phyloP scores from a whole-genome alignment of 1,140 invertebrate genomes.

The Epicauta chinensis region DNA sequence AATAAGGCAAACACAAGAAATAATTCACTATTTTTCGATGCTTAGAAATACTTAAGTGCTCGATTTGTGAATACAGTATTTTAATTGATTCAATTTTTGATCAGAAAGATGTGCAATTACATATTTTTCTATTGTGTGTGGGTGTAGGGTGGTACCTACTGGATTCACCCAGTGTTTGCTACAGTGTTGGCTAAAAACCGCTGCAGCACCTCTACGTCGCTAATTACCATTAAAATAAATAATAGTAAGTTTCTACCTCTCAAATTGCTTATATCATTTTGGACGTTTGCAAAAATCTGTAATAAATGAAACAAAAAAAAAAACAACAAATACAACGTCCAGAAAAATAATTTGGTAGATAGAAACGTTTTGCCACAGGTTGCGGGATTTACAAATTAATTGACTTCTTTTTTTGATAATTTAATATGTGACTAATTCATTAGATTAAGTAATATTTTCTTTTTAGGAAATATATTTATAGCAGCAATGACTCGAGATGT shows the following conservation, averaged over 20 bases:
- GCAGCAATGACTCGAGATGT: no score
- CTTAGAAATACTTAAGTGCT: no score
- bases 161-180: slow-evolving; percentile 42
- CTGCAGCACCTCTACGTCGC: slow-evolving; percentile 40
- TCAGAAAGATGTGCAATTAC: slow-evolving; percentile 20
- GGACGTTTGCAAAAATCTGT: no score
- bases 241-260: slow-evolving; percentile 20
- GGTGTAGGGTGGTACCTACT: slow-evolving; percentile 36
- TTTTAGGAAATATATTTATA: slow-evolving; percentile 1
- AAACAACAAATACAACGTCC: background rate
- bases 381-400: slow-evolving; percentile 35
- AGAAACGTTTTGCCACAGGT: slow-evolving; percentile 31
- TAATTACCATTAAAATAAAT: slow-evolving; percentile 27
- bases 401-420: slow-evolving; percentile 17
- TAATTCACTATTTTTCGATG: no score
- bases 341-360: slow-evolving; percentile 30
- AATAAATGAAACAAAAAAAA: no score
- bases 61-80: no score
- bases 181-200: slow-evolving; percentile 39
- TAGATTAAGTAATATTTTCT: slow-evolving; percentile 34
- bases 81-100: background rate
- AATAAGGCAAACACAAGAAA: no score
- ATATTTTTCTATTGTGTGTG: slow-evolving; percentile 39
- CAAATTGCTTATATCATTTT: slow-evolving; percentile 3
- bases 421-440: slow-evolving; percentile 37